phyloP scores from a whole-genome alignment of 2,113 vertebrate genomes.

The Haemorhous mexicanus region DNA sequence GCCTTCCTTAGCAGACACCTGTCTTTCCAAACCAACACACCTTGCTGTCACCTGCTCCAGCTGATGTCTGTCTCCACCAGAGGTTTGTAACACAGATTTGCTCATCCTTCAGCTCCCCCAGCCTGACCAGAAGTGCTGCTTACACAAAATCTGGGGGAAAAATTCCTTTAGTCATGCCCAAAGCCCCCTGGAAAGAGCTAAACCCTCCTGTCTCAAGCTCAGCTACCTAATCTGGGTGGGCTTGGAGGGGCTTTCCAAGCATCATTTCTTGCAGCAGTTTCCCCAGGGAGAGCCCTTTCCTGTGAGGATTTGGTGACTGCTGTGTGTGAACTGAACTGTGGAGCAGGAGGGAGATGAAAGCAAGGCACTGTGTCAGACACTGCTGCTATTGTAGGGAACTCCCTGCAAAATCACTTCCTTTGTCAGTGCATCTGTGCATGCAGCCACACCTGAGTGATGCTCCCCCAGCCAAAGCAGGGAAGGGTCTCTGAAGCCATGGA shows the following conservation, averaged over 20 bases:
- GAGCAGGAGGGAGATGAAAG: neutral
- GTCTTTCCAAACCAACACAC: neutral
- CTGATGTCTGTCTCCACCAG: neutral
- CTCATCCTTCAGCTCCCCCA: neutral
- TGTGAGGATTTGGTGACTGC: neutral
- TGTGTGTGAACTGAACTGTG: accelerated
- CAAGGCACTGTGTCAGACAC: neutral
- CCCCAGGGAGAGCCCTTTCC: neutral
- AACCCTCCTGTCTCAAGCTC: neutral
- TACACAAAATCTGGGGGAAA: neutral
- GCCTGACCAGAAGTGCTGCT: neutral
- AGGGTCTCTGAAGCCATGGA: neutral
- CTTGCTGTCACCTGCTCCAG: neutral
- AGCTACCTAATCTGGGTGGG: neutral
- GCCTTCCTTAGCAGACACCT: too few species aligned
- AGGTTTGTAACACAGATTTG: accelerated
- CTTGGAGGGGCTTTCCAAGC: neutral
- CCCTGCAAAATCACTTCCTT: accelerated
- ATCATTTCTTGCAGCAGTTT: neutral
- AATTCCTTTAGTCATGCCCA: neutral
- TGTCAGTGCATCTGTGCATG: neutral
- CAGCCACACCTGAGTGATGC: neutral
- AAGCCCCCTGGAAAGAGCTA: neutral
- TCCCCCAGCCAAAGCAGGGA: neutral
- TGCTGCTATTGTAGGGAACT: neutral